Evolutionary conservation across 2,888 invertebrate species (phyloP).

Genomic region (Hylaea fasciaria): DNA sequence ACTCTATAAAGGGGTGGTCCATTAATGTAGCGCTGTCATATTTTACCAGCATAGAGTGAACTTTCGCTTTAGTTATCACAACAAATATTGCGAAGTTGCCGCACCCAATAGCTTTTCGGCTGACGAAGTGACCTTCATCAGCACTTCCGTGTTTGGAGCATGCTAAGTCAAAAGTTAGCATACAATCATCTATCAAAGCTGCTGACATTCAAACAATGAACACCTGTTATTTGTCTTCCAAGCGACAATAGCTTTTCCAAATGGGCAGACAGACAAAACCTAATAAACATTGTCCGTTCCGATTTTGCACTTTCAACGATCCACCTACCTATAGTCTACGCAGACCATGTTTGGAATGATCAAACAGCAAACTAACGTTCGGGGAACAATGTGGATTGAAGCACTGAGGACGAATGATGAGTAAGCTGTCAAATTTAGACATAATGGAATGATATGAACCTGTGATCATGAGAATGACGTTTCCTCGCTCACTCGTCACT

Average conservation of each 20-base stretch:
- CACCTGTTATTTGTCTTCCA: slow-evolving; percentile 47
- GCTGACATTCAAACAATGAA: slow-evolving; percentile 63
- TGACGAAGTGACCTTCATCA: slow-evolving; percentile 50
- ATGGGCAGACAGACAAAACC: slow-evolving; percentile 23
- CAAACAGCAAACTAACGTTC: neutral
- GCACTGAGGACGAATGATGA: no score
- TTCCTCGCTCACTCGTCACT: no score
- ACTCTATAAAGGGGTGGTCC: slow-evolving; percentile 4
- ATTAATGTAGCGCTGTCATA: slow-evolving; percentile 13
- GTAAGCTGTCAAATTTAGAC: no score
- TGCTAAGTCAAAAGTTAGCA: slow-evolving; percentile 56
- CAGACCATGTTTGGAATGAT: neutral
- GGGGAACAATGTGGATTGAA: no score
- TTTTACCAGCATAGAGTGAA: slow-evolving; percentile 19
- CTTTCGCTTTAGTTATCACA: slow-evolving; percentile 24
- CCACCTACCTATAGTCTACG: neutral
- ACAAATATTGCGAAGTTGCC: slow-evolving; percentile 41
- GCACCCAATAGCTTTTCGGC: slow-evolving; percentile 41
- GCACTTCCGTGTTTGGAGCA: slow-evolving; percentile 61
- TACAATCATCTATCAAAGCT: slow-evolving; percentile 65
- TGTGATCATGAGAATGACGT: no score
- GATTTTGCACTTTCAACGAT: slow-evolving; percentile 17
- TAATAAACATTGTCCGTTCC: slow-evolving; percentile 24
- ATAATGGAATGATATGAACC: no score
- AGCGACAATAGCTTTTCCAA: slow-evolving; percentile 39